Evolutionary conservation across 2,888 invertebrate species (phyloP).

Genomic region (Ectemnius continuus): DNA sequence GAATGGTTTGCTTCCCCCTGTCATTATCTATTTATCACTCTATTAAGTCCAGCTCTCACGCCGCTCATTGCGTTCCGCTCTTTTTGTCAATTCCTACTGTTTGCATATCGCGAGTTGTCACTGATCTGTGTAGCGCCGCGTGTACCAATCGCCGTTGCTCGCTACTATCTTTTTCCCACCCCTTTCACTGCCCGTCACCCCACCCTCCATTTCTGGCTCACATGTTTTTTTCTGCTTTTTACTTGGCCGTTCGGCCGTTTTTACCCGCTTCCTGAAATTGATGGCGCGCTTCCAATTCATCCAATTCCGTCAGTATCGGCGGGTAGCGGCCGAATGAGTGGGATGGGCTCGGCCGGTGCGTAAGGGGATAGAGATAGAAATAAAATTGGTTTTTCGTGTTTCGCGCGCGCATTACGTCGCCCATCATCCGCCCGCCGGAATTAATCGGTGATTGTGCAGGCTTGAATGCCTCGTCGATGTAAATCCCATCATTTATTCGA

Average conservation of each 20-base stretch:
- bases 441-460: too few relatives aligned
- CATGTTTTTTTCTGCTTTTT: conserved; percentile 9
- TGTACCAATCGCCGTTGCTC: too few relatives aligned
- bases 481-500: too few relatives aligned
- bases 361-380: neutral
- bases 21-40: conserved; percentile 55
- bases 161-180: too few relatives aligned
- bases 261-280: conserved; percentile 33
- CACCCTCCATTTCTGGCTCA: neutral
- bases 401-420: neutral
- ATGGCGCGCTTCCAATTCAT: conserved; percentile 39
- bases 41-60: conserved; percentile 41
- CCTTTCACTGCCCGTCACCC: too few relatives aligned
- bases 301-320: conserved; percentile 28
- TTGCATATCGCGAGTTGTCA: conserved; percentile 21
- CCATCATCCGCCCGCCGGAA: too few relatives aligned
- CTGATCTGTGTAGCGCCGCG: conserved; percentile 5
- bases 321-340: neutral
- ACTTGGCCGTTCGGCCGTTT: neutral
- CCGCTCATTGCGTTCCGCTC: conserved; percentile 15
- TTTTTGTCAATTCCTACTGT: conserved; percentile 40
- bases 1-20: conserved; percentile 21
- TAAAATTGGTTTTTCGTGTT: conserved; percentile 9
- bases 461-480: too few relatives aligned
- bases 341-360: neutral